A percentile compares a stretch with the other conserved stretches of the same genome.
Evolutionary conservation across 2,113 vertebrate species (phyloP).

Genomic region (Glaucidium brasilianum): DNA sequence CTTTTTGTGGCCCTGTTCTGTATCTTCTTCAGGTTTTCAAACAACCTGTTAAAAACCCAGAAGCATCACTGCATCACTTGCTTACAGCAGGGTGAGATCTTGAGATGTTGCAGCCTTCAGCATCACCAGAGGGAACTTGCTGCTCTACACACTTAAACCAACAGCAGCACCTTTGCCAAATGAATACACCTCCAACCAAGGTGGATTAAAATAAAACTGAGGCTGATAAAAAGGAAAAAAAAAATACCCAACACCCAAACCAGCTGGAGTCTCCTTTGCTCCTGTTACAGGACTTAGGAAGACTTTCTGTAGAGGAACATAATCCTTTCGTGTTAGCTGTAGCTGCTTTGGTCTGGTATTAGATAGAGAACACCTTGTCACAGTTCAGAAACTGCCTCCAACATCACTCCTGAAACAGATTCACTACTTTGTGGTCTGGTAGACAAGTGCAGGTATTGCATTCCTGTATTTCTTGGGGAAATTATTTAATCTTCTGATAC

Average conservation of each 20-base stretch:
- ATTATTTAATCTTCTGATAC: neutral
- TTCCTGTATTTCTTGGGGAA: neutral
- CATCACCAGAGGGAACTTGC: neutral
- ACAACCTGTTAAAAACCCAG: neutral
- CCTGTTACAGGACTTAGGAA: neutral
- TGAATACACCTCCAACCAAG: neutral
- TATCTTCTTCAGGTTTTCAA: neutral
- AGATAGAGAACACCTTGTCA: neutral
- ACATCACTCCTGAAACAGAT: neutral
- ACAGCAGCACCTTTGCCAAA: neutral
- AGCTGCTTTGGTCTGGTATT: neutral
- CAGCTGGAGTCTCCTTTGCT: neutral
- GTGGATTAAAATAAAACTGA: neutral
- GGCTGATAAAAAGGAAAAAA: neutral
- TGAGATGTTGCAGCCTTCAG: neutral
- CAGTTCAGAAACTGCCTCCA: neutral
- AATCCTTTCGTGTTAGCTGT: neutral
- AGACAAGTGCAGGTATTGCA: neutral
- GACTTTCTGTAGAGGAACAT: neutral
- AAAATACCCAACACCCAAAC: neutral
- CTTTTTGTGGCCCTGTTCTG: neutral
- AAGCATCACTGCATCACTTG: neutral
- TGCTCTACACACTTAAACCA: neutral
- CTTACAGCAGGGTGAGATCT: rapidly evolving
- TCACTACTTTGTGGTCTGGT: neutral